Evolutionary conservation across 2,797 vertebrate genomes (phyloP).

Genomic region (Uromys caudimaculatus): DNA sequence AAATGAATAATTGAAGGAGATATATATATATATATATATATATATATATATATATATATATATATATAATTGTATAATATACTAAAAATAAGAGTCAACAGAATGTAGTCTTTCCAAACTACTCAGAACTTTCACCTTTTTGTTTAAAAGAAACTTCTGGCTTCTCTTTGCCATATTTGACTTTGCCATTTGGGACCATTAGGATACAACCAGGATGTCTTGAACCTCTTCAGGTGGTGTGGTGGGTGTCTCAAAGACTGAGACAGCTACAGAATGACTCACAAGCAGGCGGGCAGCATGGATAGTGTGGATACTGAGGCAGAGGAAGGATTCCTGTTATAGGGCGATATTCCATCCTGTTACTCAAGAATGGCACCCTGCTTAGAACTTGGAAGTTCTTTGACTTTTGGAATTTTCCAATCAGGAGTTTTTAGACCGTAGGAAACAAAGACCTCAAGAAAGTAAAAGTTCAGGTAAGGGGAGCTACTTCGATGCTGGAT

Average conservation of each 20-base stretch:
- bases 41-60: background rate
- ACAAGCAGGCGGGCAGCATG: background rate
- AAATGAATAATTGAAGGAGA: background rate
- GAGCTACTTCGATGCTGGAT: background rate
- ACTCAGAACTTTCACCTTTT: background rate
- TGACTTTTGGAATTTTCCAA: background rate
- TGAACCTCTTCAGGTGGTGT: background rate
- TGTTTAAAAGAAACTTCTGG: background rate
- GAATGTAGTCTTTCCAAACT: background rate
- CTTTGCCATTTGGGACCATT: background rate
- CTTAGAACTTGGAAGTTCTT: background rate
- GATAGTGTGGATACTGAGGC: background rate
- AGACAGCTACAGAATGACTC: background rate
- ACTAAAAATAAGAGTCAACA: background rate
- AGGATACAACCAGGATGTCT: background rate
- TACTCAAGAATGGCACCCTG: background rate
- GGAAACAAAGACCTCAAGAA: background rate
- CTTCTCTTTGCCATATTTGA: background rate
- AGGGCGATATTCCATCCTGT: background rate
- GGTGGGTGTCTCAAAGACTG: background rate
- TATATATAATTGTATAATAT: background rate
- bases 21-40: background rate
- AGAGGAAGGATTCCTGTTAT: background rate
- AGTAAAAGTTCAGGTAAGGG: background rate
- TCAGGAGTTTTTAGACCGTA: background rate